Evolutionary conservation across 2,113 vertebrate genomes (phyloP).

Genomic region (Carettochelys insculpta): DNA sequence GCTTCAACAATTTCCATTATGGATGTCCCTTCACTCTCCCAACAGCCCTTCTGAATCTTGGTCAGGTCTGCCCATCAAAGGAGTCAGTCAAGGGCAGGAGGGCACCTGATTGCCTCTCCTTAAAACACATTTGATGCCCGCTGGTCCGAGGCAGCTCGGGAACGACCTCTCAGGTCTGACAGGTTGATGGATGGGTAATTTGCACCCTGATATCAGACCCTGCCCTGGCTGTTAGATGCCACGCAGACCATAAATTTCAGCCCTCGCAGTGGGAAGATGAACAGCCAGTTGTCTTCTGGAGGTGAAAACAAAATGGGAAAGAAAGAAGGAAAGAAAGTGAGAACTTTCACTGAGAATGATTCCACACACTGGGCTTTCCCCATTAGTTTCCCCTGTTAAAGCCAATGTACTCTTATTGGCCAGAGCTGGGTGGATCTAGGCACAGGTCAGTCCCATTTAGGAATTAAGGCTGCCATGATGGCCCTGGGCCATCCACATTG

Average conservation of each 20-base stretch:
- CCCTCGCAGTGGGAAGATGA: background rate
- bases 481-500: background rate
- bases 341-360: too few species aligned
- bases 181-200: slow-evolving; percentile 38
- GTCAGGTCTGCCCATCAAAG: background rate
- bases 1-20: background rate
- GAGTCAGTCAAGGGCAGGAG: background rate
- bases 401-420: background rate
- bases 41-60: background rate
- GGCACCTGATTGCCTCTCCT: background rate
- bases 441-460: background rate
- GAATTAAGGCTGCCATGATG: background rate
- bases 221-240: background rate
- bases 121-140: background rate
- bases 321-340: background rate
- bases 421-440: background rate
- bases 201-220: background rate
- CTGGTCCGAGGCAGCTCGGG: background rate
- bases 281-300: background rate
- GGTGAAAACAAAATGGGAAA: background rate
- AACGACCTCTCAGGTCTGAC: background rate
- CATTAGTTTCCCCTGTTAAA: background rate
- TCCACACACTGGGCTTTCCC: background rate
- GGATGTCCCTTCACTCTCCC: background rate
- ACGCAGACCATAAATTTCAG: background rate